A percentile compares a stretch with the other conserved stretches of the same genome.
These are phyloP conservation scores for Mustela lutreola DNA, from an alignment of 2,113 vertebrate species.

Conservation along the genomic window DNA sequence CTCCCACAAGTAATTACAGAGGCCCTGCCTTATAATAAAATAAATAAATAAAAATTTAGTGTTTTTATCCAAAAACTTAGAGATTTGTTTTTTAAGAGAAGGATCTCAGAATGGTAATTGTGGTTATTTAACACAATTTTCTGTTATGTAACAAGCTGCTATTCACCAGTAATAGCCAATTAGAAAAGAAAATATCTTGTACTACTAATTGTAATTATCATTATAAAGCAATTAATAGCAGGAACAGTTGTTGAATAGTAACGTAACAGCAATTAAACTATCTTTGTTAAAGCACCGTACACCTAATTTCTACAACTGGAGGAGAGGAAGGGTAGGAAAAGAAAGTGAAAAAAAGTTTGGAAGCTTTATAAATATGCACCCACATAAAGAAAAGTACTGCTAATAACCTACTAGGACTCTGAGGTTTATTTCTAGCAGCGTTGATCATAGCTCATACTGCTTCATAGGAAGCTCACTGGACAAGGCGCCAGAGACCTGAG, in stretches of 20 bases:
- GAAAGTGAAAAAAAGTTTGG: neutral
- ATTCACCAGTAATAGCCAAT: slow-evolving; percentile 78
- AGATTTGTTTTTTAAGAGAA: slow-evolving; percentile 43
- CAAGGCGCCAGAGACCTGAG: neutral
- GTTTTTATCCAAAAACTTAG: slow-evolving; percentile 61
- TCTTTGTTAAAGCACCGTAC: slow-evolving; percentile 42
- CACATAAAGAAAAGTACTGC: neutral
- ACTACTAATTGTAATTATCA: slow-evolving; percentile 70
- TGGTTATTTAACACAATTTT: slow-evolving; percentile 70
- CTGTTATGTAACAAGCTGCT: slow-evolving; percentile 78
- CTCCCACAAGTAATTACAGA: neutral
- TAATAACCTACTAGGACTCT: neutral
- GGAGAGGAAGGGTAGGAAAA: neutral
- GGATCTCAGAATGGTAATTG: slow-evolving; percentile 60
- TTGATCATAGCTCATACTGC: neutral
- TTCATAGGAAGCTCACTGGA: neutral
- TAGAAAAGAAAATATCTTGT: slow-evolving; percentile 77
- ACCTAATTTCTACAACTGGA: slow-evolving; percentile 30
- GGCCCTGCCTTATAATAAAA: neutral
- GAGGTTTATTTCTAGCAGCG: neutral
- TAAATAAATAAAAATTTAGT: neutral
- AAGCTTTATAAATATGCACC: neutral
- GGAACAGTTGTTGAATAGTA: slow-evolving; percentile 48
- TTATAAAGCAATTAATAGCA: slow-evolving; percentile 78
- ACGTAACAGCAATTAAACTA: slow-evolving; percentile 37